Evolutionary conservation across 2,888 invertebrate genomes (phyloP), one percentile per base, ranked within the genome.

Genomic region (Limulus polyphemus): DNA sequence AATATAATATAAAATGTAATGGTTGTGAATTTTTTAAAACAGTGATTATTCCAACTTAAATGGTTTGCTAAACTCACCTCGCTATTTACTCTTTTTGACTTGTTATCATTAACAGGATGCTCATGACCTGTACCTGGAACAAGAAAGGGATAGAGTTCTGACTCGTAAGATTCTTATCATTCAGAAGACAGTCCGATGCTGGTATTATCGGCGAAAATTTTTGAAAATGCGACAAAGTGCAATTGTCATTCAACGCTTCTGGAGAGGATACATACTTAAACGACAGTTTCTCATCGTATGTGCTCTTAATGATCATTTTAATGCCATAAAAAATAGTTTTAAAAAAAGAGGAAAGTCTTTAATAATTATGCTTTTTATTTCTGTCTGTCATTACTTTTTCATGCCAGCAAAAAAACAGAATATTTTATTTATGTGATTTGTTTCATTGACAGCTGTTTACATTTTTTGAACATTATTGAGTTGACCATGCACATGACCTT

Each of bases 61-160:
- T 32, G 32, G 1, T 32, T 32, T 2, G 32, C 7, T 32, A 32
- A 32, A 32, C 32, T 7, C 32, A 32, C 5, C 7, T 1, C 5
- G 32, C 32, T 32, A 32, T 32, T 32, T 7, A 32, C 32, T 32
- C 32, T 32, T 5, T 32, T 32, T 32, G 5, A 5, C 32, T 32
- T 32, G 1, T 32, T 32, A 1, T 32, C 32, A n/a, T n/a, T n/a
- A n/a, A n/a, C 66, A 79, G 79, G 98, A 99, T 75, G 95, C 97
- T 11, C 98, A 99, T 74, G 98, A 99, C 77, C 80, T 97, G 70
- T 94, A 88, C 79, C 80, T 99, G 65, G 99, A 99, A 74, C 97
- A 98, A 77, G 95, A 97, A 75, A 82, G 98, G 68, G 98, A 99
- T 76, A 82, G 95, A 61, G 93, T 94, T 0, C 80, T 99, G 1